These are phyloP conservation scores for Habrosyne pyritoides DNA, from an alignment of 2,888 invertebrate genomes.

Conservation along the genomic window DNA sequence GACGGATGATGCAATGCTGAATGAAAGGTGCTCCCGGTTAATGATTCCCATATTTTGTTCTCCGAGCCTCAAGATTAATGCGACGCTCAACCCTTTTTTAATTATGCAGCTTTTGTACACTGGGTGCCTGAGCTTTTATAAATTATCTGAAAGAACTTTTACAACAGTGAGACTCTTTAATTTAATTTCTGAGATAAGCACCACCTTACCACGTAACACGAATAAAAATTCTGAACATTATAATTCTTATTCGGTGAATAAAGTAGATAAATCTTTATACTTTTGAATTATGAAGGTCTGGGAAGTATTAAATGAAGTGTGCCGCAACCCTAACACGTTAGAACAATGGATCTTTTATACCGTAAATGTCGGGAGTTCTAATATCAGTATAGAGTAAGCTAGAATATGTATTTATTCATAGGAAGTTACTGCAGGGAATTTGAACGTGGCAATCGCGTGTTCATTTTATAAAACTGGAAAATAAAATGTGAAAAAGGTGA, in stretches of 20 bases:
- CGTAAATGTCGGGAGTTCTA: background rate
- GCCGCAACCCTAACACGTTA: background rate
- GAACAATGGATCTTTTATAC: background rate
- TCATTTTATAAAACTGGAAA: background rate
- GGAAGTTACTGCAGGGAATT: background rate
- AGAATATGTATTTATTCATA: conserved; percentile 1
- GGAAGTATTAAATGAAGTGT: background rate
- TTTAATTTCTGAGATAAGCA: conserved; percentile 28
- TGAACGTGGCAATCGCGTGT: background rate
- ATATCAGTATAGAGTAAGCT: background rate
- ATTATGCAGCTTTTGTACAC: conserved; percentile 58
- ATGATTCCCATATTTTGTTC: conserved; percentile 57
- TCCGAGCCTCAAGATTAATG: conserved; percentile 58
- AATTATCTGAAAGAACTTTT: conserved; percentile 34
- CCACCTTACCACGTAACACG: background rate
- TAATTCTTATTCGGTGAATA: too few relatives aligned
- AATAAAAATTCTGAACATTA: too few relatives aligned
- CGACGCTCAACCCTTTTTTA: conserved; percentile 61
- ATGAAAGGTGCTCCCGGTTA: conserved; percentile 35
- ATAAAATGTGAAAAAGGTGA: background rate
- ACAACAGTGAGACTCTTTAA: conserved; percentile 14
- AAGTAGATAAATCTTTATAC: too few relatives aligned
- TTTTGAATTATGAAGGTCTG: too few relatives aligned
- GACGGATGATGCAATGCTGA: conserved; percentile 44
- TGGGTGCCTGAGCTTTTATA: conserved; percentile 40